A percentile compares a stretch with the other conserved stretches of the same genome.
These are phyloP conservation scores for Oligia latruncula DNA, from an alignment of 2,888 invertebrate species.

Conservation along the genomic window DNA sequence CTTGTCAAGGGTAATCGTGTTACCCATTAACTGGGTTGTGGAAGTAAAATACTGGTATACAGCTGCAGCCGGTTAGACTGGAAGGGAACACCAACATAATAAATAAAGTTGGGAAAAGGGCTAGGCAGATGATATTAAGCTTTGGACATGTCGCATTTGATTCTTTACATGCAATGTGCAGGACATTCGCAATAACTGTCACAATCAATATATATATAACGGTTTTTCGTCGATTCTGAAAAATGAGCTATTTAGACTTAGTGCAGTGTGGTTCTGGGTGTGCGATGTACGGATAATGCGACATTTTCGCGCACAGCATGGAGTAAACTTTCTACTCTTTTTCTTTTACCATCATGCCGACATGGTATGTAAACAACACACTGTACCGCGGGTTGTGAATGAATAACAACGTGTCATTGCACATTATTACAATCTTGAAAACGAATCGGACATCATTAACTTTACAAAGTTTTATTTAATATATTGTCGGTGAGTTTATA, in stretches of 20 bases:
- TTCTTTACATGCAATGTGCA: too few species aligned
- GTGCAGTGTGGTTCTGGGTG: too few species aligned
- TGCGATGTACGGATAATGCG: not conserved
- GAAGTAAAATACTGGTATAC: too few species aligned
- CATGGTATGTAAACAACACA: not conserved
- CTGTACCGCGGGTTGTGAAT: not conserved
- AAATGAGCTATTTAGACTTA: too few species aligned
- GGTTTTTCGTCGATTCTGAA: too few species aligned
- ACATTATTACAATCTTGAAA: not conserved
- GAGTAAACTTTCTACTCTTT: not conserved
- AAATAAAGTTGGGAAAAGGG: too few species aligned
- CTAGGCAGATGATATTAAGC: not conserved
- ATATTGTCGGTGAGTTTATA: not conserved
- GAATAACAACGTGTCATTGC: not conserved
- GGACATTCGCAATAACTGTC: too few species aligned
- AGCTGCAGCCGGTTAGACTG: too few species aligned
- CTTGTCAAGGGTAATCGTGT: too few species aligned
- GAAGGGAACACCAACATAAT: too few species aligned
- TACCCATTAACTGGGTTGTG: too few species aligned
- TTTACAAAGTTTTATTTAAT: not conserved
- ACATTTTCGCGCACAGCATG: not conserved
- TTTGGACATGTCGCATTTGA: not conserved
- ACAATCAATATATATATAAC: too few species aligned
- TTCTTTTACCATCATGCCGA: not conserved
- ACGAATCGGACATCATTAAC: constrained; percentile 10